phyloP scores from a whole-genome alignment of 2,113 vertebrate species.

The Empidonax traillii region DNA sequence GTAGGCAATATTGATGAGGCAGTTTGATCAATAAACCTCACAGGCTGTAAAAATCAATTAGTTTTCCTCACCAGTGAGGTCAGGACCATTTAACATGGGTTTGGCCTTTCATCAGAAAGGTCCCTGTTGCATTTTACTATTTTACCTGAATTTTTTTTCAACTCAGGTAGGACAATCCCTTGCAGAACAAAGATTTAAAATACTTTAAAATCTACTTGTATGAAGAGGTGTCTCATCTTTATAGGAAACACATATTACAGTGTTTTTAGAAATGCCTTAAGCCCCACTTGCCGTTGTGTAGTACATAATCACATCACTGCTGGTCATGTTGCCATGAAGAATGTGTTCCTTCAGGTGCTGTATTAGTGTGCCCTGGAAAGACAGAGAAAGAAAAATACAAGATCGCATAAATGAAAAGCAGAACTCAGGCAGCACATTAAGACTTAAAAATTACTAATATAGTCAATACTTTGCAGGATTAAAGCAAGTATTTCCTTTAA shows the following conservation, averaged over 20 bases:
- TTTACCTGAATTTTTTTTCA: background rate
- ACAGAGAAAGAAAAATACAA: background rate
- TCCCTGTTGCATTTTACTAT: background rate
- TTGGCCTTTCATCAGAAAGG: constrained; percentile 23
- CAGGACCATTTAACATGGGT: background rate
- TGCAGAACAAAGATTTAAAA: background rate
- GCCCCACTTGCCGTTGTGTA: constrained; percentile 88
- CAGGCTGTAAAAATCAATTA: background rate
- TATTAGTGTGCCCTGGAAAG: constrained; percentile 87
- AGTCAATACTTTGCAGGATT: background rate
- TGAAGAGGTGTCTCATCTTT: background rate
- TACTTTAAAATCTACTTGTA: background rate
- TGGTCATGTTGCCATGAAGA: constrained; percentile 88
- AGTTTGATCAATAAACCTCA: background rate
- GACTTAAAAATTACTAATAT: background rate
- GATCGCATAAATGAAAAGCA: background rate
- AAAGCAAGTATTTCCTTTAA: background rate
- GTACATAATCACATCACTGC: constrained; percentile 89
- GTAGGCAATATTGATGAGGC: background rate
- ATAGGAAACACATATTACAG: background rate
- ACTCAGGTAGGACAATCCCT: background rate
- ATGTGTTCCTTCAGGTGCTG: constrained; percentile 95
- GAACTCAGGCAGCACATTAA: background rate
- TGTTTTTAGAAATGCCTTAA: background rate
- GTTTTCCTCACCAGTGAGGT: background rate